These are phyloP conservation scores for Falco naumanni DNA, from an alignment of 2,797 vertebrate genomes.

Conservation along the genomic window DNA sequence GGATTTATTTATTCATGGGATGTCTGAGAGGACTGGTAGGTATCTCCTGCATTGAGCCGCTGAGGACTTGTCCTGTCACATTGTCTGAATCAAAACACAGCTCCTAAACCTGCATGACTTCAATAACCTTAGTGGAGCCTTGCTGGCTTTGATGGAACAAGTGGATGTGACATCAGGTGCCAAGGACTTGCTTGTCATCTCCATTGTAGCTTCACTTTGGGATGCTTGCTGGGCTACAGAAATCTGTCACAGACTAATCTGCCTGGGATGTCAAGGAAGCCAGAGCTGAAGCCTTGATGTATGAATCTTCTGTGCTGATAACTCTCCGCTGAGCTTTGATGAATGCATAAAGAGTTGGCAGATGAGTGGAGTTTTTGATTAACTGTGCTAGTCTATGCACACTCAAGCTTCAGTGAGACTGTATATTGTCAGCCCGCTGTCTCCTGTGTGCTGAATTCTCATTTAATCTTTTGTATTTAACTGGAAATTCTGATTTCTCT, in stretches of 20 bases:
- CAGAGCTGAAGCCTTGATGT: conserved; percentile 53
- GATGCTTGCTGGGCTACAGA: conserved; percentile 37
- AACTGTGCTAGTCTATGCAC: conserved; percentile 56
- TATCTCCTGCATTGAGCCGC: background rate
- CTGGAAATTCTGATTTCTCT: conserved; percentile 52
- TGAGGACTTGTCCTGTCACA: conserved; percentile 6
- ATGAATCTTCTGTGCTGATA: conserved; percentile 61
- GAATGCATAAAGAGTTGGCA: conserved; percentile 66
- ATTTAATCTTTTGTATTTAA: conserved; percentile 68
- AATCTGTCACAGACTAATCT: conserved; percentile 67
- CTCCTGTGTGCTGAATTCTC: conserved; percentile 67
- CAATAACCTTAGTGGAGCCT: conserved; percentile 25
- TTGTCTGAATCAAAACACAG: conserved; percentile 35
- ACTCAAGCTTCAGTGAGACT: conserved; percentile 60
- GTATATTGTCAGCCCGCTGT: conserved; percentile 63
- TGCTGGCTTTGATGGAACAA: conserved; percentile 55
- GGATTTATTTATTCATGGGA: background rate
- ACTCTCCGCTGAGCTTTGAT: conserved; percentile 69
- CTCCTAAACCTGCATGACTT: conserved; percentile 6
- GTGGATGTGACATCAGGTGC: conserved; percentile 19
- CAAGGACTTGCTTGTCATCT: conserved; percentile 52
- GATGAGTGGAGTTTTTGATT: conserved; percentile 70
- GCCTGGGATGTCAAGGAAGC: conserved; percentile 61
- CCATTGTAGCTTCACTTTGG: background rate
- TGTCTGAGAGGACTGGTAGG: background rate